Conservation (phyloP, 2,888 invertebrate species). For the Hecatera dysodea region DNA sequence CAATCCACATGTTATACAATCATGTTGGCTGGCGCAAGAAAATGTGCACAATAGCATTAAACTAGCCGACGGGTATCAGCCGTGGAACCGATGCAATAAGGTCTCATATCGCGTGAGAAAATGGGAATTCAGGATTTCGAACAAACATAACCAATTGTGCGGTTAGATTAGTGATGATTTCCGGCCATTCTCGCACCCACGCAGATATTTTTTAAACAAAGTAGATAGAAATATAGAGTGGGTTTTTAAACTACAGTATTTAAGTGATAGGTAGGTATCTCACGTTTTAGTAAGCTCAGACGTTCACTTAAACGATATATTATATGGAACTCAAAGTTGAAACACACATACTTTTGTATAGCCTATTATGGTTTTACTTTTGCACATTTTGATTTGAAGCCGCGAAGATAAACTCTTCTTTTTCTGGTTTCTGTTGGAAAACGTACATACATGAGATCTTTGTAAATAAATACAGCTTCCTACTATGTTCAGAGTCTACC, state of each 20-base stretch:
- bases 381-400: background rate
- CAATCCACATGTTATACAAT: constrained; percentile 34
- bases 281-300: too few species aligned
- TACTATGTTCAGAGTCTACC: background rate
- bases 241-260: constrained; percentile 8
- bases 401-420: too few species aligned
- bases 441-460: background rate
- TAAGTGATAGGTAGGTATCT: background rate
- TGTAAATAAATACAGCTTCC: constrained; percentile 38
- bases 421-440: background rate
- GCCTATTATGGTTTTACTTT: background rate
- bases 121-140: constrained; percentile 18
- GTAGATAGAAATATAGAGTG: constrained; percentile 5
- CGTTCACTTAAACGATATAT: background rate
- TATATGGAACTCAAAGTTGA: background rate
- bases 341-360: background rate
- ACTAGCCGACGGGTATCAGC: constrained; percentile 17
- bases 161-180: background rate
- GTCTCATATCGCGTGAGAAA: constrained; percentile 36
- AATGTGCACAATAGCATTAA: constrained; percentile 31
- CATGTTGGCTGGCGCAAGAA: constrained; percentile 10
- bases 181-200: background rate
- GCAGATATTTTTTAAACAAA: background rate
- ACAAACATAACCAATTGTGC: constrained; percentile 28
- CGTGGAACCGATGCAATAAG: constrained; percentile 8